Percentiles rank a stretch among this genome's conserved stretches.
phyloP scores from a whole-genome alignment of 2,113 vertebrate species.

The Epinephelus cyanopodus region DNA sequence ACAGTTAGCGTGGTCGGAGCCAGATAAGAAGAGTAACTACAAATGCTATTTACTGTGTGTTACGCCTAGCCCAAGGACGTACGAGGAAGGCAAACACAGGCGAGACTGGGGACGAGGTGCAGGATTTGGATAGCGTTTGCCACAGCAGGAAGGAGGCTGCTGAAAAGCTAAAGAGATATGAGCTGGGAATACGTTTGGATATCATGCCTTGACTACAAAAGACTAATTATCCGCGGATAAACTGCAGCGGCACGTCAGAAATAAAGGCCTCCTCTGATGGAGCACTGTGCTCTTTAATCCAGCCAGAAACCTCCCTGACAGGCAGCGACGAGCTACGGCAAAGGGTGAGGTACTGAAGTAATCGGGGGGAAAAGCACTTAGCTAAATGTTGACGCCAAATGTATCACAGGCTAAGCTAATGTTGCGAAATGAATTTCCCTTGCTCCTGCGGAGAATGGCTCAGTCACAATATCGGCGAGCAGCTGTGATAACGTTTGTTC shows the following conservation, averaged over 20 bases:
- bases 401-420: slow-evolving; percentile 18
- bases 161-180: slow-evolving; percentile 18
- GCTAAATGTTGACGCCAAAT: slow-evolving; percentile 21
- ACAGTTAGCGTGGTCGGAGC: slow-evolving; percentile 15
- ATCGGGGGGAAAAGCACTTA: background rate
- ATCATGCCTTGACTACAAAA: slow-evolving; percentile 70
- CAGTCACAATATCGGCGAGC: slow-evolving; percentile 23
- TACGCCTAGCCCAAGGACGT: slow-evolving; percentile 70
- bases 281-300: slow-evolving; percentile 68
- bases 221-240: slow-evolving; percentile 56
- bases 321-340: slow-evolving; percentile 66
- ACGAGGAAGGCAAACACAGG: slow-evolving; percentile 56
- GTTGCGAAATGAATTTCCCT: slow-evolving; percentile 28
- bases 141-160: slow-evolving; percentile 11
- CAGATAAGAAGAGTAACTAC: slow-evolving; percentile 44
- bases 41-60: slow-evolving; percentile 41
- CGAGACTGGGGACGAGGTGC: slow-evolving; percentile 43
- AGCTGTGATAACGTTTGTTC: slow-evolving; percentile 35
- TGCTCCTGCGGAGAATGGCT: slow-evolving; percentile 46
- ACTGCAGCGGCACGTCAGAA: slow-evolving; percentile 56
- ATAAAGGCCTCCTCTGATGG: slow-evolving; percentile 72
- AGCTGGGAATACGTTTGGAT: slow-evolving; percentile 27
- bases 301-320: slow-evolving; percentile 54
- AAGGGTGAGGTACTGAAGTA: slow-evolving; percentile 75
- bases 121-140: slow-evolving; percentile 29